phyloP scores from a whole-genome alignment of 2,113 vertebrate genomes.

The Oreochromis niloticus region DNA sequence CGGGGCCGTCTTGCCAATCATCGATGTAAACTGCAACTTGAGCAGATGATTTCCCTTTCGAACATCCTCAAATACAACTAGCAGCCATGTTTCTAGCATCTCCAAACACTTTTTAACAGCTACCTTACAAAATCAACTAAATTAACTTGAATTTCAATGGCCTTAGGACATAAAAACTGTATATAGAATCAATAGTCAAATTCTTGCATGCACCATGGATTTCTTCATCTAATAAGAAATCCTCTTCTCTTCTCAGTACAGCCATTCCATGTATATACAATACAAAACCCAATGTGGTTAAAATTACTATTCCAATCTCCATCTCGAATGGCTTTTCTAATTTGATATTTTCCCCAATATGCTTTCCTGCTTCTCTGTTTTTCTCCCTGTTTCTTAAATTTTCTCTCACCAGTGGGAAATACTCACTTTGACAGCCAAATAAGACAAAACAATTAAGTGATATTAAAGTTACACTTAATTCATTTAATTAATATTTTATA shows the following conservation, averaged over 20 bases:
- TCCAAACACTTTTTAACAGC: neutral
- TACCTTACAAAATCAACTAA: neutral
- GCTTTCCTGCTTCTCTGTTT: neutral
- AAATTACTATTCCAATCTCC: neutral
- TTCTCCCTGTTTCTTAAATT: neutral
- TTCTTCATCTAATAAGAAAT: slow-evolving; percentile 7
- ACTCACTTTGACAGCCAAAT: neutral
- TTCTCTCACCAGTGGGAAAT: neutral
- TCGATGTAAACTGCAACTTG: neutral
- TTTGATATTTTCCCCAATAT: neutral
- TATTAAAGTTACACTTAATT: neutral
- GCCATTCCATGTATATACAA: neutral
- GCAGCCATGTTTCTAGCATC: neutral
- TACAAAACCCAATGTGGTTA: neutral
- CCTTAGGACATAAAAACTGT: neutral
- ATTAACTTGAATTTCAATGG: neutral
- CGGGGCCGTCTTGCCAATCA: neutral
- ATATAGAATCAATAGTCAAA: neutral
- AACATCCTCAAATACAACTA: neutral
- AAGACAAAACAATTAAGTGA: neutral
- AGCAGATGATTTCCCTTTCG: neutral
- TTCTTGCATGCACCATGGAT: neutral
- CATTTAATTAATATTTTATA: neutral
- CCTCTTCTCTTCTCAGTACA: neutral
- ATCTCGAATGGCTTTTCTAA: neutral